Base-by-base conservation (phyloP, 2,797 vertebrate genomes). In the Premnoplex brunnescens region DNA sequence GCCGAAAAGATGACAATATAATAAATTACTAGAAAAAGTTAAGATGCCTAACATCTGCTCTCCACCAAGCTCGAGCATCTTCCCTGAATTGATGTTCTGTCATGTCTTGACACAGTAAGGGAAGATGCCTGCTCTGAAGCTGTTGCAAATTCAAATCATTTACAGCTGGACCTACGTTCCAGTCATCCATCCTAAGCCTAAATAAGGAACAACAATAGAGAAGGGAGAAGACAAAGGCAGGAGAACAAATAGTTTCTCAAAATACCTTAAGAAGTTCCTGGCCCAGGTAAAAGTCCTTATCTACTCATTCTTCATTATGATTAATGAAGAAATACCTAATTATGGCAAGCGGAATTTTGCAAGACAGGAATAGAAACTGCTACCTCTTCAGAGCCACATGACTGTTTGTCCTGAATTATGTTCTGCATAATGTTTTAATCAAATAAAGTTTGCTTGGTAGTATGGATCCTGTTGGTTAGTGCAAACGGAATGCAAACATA, bases 11-110 rank as follows among this genome's bases (percentile, higher is more conserved):
- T 93, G 92, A 92, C 92, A 89, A 67, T 93, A 34, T 91, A 94
- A 87, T 92, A 91, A 87, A 94, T 96, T 89, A 74, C 91, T 67
- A 34, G 84, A 68, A 94, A 80, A 95, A 95, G 91, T 80, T 82
- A 93, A 74, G 93, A 88, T 93, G 56, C 56, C 59, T 67, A 85
- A 74, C 95, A 94, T 94, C 95, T 94, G 94, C 77, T 95, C 56
- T 82, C 63, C 81, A 71, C 88, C 86, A 85, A 39, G 72, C 88
- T 89, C 0, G 1, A 94, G 88, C 51, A 55, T 96, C 91, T 90
- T 93, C 83, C 22, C 54, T 76, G n/a, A 86, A 69, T 44, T 75
- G 76, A 84, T 93, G 77, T 88, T 81, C 85, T 95, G 83, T 88
- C 73, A 75, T 91, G 58, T 91, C 46, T 30, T 81, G 76, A 91